Conservation (phyloP, 2,797 vertebrate genomes). For the Gila robusta region DNA sequence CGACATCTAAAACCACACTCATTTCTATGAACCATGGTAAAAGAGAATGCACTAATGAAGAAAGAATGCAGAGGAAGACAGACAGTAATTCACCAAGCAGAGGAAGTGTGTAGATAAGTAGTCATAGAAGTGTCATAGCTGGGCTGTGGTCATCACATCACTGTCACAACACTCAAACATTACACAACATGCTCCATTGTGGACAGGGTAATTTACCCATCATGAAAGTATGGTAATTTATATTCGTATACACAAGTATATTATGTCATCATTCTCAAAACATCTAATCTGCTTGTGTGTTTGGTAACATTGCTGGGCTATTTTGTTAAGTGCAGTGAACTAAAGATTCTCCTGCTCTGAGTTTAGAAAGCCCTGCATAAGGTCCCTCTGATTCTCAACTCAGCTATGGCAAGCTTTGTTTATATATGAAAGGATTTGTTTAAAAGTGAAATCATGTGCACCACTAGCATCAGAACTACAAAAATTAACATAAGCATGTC, state of each 20-base stretch:
- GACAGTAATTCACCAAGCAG: not conserved
- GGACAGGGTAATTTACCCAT: not conserved
- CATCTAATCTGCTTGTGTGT: not conserved
- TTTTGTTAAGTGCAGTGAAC: not conserved
- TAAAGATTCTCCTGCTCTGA: not conserved
- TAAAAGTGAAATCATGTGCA: not conserved
- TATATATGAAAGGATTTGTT: not conserved
- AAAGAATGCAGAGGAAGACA: not conserved
- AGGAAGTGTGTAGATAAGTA: slow-evolving; percentile 28
- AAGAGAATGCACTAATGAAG: not conserved
- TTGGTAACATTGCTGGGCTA: not conserved
- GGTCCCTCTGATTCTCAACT: not conserved
- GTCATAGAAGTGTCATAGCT: not conserved
- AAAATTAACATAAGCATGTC: not conserved
- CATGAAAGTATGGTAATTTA: slow-evolving; percentile 3
- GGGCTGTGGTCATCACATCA: not conserved
- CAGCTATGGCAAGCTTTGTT: not conserved
- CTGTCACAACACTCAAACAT: not conserved
- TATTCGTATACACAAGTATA: not conserved
- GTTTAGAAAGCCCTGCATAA: not conserved
- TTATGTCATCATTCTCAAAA: not conserved
- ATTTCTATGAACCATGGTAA: not conserved
- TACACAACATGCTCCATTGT: slow-evolving; percentile 17
- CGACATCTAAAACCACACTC: not conserved
- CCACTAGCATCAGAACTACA: not conserved